Base-by-base conservation (phyloP, 2,113 vertebrate species). In the Oncorhynchus gorbuscha region DNA sequence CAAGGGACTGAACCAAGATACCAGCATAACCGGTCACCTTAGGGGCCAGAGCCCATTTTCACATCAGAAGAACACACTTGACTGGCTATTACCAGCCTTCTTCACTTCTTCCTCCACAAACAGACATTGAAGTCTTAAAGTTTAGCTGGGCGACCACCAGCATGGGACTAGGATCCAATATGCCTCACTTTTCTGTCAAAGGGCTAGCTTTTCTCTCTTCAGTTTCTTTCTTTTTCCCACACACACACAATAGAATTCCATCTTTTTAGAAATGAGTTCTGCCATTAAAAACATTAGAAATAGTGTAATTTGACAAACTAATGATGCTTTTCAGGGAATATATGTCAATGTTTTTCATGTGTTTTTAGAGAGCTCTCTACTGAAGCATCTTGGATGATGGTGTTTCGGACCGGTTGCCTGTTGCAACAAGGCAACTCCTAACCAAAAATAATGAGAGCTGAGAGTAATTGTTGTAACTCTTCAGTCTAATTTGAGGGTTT, bases 381-480 rank as follows among this genome's bases (percentile, higher is more conserved):
- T 30, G 72, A 62, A 59, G 76, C 74, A 69, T 70, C 68, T 79
- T 76, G 49, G 39, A 49, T 66, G 69, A 20, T 49, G 76, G 48
- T 76, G 85, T 80, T 76, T 80, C 79, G 75, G 74, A 35, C 26
- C n/a, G 18, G 11, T 13, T 75, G 64, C 24, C 65, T 67, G 66
- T 71, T 77, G 70, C 68, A 49, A 68, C 1, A 61, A 79, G 73
- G 65, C 18, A 28, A 72, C 75, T 61, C 51, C 78, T 8, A 82
- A 89, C 90, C 89, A 91, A 91, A 91, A 89, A 89, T 79, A 13
- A 22, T 75, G 62, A 51, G 77, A 80, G 75, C 81, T 81, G 49
- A 73, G 51, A 3, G 11, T 22, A 74, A 45, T 11, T 45, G 39
- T 45, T 11, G 9, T 11, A 11, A 45, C 39, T 45, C 1, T 45